A percentile compares a stretch with the other conserved stretches of the same genome.
phyloP scores from a whole-genome alignment of 1,140 invertebrate species.

The Pemphigus obesinymphae region DNA sequence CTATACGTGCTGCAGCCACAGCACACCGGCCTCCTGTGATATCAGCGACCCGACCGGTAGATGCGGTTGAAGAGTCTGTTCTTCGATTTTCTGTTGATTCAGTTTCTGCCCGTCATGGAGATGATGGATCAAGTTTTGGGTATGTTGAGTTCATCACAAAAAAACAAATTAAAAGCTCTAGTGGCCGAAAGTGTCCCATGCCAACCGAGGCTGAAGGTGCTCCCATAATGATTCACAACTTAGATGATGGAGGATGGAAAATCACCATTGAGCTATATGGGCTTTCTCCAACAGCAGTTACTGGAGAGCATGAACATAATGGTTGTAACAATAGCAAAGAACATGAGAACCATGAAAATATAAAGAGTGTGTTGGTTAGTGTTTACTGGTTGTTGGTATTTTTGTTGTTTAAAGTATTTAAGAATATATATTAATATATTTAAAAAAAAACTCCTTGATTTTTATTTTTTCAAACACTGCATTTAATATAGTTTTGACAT shows the following conservation, averaged over 20 bases:
- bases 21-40: background rate
- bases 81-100: background rate
- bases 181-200: background rate
- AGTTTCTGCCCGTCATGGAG: too few relatives aligned
- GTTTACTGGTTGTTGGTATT: too few relatives aligned
- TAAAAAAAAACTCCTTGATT: too few relatives aligned
- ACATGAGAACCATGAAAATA: background rate
- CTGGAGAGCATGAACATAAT: background rate
- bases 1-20: background rate
- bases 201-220: background rate
- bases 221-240: background rate
- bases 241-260: slow-evolving; percentile 4
- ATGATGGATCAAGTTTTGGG: background rate
- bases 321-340: background rate
- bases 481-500: too few relatives aligned
- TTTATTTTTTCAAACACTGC: too few relatives aligned
- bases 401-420: too few relatives aligned
- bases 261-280: slow-evolving; percentile 1
- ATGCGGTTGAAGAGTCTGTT: background rate
- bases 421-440: too few relatives aligned
- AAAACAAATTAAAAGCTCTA: background rate
- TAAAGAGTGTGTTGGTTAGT: background rate
- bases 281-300: background rate
- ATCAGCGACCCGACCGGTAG: background rate
- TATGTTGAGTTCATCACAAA: slow-evolving; percentile 19